Conservation (phyloP, 2,888 invertebrate species). For the Scaptomyza flava region DNA sequence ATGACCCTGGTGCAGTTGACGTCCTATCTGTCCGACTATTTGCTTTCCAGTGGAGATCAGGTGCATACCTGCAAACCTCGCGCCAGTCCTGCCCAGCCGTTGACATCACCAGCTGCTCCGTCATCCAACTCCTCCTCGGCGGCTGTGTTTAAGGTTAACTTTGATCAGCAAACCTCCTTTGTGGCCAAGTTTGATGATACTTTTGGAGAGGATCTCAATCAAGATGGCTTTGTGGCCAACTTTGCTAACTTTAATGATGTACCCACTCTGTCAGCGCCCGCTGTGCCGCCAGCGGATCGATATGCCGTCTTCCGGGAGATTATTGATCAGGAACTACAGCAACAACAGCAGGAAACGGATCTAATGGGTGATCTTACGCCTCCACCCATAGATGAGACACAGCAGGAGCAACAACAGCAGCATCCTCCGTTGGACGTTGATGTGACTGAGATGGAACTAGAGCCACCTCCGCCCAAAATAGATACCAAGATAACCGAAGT, state of each 20-base stretch:
- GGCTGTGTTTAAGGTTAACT: slow-evolving; percentile 83
- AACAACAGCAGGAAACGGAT: slow-evolving; percentile 84
- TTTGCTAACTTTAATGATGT: slow-evolving; percentile 87
- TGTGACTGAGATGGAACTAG: slow-evolving; percentile 40
- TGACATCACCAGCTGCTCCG: slow-evolving; percentile 21
- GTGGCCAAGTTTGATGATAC: slow-evolving; percentile 88
- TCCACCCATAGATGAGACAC: slow-evolving; percentile 53
- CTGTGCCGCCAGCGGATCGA: slow-evolving; percentile 89
- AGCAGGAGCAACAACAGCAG: slow-evolving; percentile 53
- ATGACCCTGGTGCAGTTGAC: slow-evolving; percentile 95
- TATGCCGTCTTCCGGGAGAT: slow-evolving; percentile 95
- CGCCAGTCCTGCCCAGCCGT: slow-evolving; percentile 34
- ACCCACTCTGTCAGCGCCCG: slow-evolving; percentile 47
- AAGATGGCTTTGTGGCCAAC: slow-evolving; percentile 87
- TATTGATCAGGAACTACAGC: slow-evolving; percentile 90
- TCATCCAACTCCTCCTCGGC: slow-evolving; percentile 20
- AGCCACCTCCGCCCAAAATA: slow-evolving; percentile 76
- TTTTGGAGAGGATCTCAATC: slow-evolving; percentile 85
- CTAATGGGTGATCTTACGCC: slow-evolving; percentile 78
- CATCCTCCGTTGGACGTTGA: slow-evolving; percentile 38
- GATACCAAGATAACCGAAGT: slow-evolving; percentile 85
- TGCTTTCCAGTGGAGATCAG: slow-evolving; percentile 84
- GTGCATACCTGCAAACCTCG: slow-evolving; percentile 69
- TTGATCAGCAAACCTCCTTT: slow-evolving; percentile 84
- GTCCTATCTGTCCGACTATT: slow-evolving; percentile 88